A percentile compares a stretch with the other conserved stretches of the same genome.
These are phyloP conservation scores for Heterodera schachtii DNA, from an alignment of 1,140 invertebrate genomes.

Conservation along the genomic window DNA sequence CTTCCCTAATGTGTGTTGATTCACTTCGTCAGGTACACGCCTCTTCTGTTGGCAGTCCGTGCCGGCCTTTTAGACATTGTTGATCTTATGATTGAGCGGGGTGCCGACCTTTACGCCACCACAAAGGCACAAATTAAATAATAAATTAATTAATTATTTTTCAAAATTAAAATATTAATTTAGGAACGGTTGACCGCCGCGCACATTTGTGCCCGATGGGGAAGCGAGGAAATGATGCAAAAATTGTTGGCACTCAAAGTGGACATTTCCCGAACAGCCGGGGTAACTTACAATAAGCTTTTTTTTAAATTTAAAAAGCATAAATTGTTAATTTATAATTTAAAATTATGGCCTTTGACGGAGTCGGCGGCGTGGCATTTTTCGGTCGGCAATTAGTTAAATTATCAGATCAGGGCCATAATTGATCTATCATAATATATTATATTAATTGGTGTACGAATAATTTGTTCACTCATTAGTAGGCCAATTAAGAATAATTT, in stretches of 20 bases:
- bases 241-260: slow-evolving; percentile 39
- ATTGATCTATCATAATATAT: no score
- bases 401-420: no score
- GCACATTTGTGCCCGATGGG: slow-evolving; percentile 61
- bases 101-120: slow-evolving; percentile 55
- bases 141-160: slow-evolving; percentile 4
- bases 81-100: slow-evolving; percentile 50
- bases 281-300: no score
- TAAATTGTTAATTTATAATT: no score
- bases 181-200: slow-evolving; percentile 54
- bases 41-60: slow-evolving; percentile 57
- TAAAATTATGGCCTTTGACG: no score
- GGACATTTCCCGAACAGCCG: slow-evolving; percentile 51
- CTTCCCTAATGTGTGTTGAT: no score
- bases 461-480: no score
- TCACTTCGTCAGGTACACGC: slow-evolving; percentile 47
- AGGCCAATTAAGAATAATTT: no score
- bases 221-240: slow-evolving; percentile 52
- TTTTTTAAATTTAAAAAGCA: no score
- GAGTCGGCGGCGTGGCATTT: no score
- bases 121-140: slow-evolving; percentile 50
- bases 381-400: no score
- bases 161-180: slow-evolving; percentile 9
- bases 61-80: slow-evolving; percentile 49
- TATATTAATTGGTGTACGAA: no score